A percentile compares a stretch with the other conserved stretches of the same genome.
phyloP scores from a whole-genome alignment of 2,797 vertebrate species.

The Cyclura pinguis region DNA sequence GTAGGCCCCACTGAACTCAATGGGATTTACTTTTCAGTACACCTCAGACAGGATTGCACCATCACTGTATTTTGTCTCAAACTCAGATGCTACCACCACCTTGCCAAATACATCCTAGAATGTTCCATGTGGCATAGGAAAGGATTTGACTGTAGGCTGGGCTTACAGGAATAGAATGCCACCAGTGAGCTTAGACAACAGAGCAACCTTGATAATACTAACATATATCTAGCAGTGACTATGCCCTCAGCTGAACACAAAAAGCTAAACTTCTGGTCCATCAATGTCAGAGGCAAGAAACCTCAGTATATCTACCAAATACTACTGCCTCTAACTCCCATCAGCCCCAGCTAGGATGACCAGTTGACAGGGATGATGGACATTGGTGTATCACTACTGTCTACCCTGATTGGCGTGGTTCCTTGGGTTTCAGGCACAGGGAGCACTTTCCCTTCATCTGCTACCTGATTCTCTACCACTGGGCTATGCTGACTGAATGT shows the following conservation, averaged over 20 bases:
- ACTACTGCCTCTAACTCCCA: neutral
- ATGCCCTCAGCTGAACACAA: neutral
- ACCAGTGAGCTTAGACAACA: neutral
- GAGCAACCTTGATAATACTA: neutral
- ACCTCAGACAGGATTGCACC: no score
- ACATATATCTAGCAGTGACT: neutral
- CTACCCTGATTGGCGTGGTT: neutral
- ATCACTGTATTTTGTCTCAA: no score
- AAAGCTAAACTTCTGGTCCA: neutral
- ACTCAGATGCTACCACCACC: no score
- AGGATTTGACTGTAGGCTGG: neutral
- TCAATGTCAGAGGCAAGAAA: no score
- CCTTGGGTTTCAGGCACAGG: neutral
- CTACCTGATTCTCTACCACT: neutral
- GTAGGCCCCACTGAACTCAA: no score
- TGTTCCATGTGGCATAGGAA: neutral
- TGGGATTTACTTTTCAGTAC: no score
- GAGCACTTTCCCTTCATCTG: neutral
- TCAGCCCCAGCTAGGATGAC: neutral
- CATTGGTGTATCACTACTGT: neutral
- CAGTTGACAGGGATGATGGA: neutral
- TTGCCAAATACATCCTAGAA: no score
- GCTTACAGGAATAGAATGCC: neutral
- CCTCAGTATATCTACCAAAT: neutral
- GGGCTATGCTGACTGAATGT: neutral